phyloP scores from a whole-genome alignment of 1,140 invertebrate species.

The Drosophila ananassae region DNA sequence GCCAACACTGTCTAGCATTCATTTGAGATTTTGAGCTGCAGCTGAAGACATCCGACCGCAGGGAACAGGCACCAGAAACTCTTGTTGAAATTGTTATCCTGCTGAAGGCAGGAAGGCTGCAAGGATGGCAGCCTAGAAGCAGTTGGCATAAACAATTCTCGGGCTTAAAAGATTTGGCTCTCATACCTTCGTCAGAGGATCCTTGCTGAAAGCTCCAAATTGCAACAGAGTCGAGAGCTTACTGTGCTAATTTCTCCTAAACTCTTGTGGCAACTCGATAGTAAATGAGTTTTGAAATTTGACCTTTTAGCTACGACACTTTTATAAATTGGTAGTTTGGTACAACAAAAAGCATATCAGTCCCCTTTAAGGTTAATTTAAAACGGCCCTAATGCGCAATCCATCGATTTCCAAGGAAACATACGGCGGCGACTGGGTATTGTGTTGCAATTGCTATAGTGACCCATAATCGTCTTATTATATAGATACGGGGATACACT shows the following conservation, averaged over 20 bases:
- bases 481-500: slow-evolving; percentile 8
- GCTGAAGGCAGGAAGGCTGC: background rate
- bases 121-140: slow-evolving; percentile 1
- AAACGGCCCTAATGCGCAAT: too few relatives aligned
- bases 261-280: slow-evolving; percentile 21
- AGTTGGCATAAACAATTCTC: slow-evolving; percentile 43
- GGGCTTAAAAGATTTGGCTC: slow-evolving; percentile 52
- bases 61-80: slow-evolving; percentile 34
- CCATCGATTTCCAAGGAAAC: background rate
- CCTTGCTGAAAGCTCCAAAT: slow-evolving; percentile 34
- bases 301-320: background rate
- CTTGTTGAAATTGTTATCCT: slow-evolving; percentile 43
- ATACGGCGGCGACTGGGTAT: background rate
- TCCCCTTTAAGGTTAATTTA: too few relatives aligned
- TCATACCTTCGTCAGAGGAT: slow-evolving; percentile 12
- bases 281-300: slow-evolving; percentile 5
- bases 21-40: slow-evolving; percentile 31
- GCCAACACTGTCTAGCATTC: slow-evolving; percentile 28
- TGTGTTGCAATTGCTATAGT: slow-evolving; percentile 32
- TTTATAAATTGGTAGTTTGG: background rate
- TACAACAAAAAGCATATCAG: background rate
- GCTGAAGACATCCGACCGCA: slow-evolving; percentile 39
- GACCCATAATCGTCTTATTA: slow-evolving; percentile 46
- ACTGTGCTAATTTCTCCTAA: slow-evolving; percentile 34
- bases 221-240: slow-evolving; percentile 10